These are phyloP conservation scores for Leistus spinibarbis DNA, from an alignment of 2,888 invertebrate species.

Conservation along the genomic window DNA sequence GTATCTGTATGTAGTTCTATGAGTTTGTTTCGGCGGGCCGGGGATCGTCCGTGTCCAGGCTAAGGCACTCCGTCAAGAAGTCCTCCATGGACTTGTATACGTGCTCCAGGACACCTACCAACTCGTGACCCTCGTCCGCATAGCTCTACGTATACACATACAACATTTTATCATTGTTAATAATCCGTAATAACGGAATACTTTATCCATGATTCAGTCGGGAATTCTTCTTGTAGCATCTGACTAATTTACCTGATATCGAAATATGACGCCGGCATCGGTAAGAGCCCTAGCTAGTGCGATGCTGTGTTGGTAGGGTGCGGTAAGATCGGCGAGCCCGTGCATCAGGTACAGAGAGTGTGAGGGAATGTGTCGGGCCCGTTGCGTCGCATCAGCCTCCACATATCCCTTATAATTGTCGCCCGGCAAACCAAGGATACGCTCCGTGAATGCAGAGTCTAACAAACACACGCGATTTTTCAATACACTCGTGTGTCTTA, in stretches of 20 bases:
- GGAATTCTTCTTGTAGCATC: too few relatives aligned
- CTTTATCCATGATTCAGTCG: too few relatives aligned
- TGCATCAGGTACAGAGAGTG: slow-evolving; percentile 90
- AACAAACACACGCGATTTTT: slow-evolving; percentile 38
- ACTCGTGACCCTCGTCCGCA: slow-evolving; percentile 88
- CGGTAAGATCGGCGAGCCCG: slow-evolving; percentile 90
- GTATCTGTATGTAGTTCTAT: slow-evolving; percentile 42
- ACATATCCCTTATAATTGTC: slow-evolving; percentile 91
- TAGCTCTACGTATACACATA: slow-evolving; percentile 76
- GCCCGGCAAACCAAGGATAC: slow-evolving; percentile 85
- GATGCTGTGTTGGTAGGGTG: slow-evolving; percentile 92
- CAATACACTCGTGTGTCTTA: neutral
- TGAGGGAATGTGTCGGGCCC: slow-evolving; percentile 85
- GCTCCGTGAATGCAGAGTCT: slow-evolving; percentile 97
- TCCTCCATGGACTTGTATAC: slow-evolving; percentile 93
- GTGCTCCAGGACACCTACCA: slow-evolving; percentile 84
- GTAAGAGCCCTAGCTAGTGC: slow-evolving; percentile 87
- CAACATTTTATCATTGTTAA: neutral
- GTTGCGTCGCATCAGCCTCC: slow-evolving; percentile 88
- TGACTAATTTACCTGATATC: slow-evolving; percentile 87
- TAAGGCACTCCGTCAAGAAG: slow-evolving; percentile 88
- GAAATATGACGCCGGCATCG: slow-evolving; percentile 85
- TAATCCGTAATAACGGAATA: neutral
- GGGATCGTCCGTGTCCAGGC: slow-evolving; percentile 79
- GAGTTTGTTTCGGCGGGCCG: slow-evolving; percentile 66